Percentiles rank a stretch among this genome's conserved stretches.
phyloP scores from a whole-genome alignment of 2,113 vertebrate genomes.

The Bubalus kerabau region DNA sequence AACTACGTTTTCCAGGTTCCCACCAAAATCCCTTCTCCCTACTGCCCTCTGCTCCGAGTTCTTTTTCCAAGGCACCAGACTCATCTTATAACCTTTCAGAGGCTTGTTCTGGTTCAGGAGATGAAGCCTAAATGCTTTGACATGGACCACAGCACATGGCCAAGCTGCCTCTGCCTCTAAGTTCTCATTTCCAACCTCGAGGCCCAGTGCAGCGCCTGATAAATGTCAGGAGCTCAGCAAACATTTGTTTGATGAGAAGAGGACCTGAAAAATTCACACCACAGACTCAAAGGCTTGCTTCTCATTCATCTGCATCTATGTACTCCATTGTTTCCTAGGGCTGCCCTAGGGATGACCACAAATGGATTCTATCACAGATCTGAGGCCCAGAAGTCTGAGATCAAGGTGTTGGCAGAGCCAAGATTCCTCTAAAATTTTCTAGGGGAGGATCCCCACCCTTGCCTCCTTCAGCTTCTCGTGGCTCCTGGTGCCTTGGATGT shows the following conservation, averaged over 20 bases:
- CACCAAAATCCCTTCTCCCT: not conserved
- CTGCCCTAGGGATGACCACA: not conserved
- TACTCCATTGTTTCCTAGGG: not conserved
- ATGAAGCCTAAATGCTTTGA: not conserved
- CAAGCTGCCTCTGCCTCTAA: not conserved
- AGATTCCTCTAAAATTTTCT: not conserved
- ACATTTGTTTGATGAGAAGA: not conserved
- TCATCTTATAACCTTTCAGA: not conserved
- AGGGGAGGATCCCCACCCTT: not conserved
- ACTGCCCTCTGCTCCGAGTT: not conserved
- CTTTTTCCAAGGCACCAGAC: not conserved
- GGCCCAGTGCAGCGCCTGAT: not conserved
- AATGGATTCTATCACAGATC: not conserved
- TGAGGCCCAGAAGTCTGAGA: not conserved
- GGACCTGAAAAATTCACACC: not conserved
- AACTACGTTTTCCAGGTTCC: not conserved
- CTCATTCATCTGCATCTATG: not conserved
- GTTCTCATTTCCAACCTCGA: not conserved
- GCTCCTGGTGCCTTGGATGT: too few relatives aligned
- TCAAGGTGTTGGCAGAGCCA: not conserved
- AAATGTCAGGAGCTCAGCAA: not conserved
- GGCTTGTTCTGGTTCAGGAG: not conserved
- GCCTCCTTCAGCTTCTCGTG: not conserved
- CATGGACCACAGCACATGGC: not conserved
- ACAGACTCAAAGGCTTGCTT: not conserved